Evolutionary conservation across 2,113 vertebrate genomes (phyloP).

Genomic region (Eleginops maclovinus): DNA sequence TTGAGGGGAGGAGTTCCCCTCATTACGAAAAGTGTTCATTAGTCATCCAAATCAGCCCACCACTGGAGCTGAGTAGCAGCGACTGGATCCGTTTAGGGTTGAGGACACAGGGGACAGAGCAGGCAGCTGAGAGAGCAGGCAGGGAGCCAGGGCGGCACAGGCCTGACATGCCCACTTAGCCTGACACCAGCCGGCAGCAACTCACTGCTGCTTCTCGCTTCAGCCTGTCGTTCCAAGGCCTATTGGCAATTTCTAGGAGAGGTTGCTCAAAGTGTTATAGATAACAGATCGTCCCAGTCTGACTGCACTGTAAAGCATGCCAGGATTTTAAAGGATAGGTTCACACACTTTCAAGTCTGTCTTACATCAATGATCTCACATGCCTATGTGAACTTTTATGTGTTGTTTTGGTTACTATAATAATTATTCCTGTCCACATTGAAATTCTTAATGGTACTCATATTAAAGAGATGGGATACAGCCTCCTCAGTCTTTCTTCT

Average conservation of each 20-base stretch:
- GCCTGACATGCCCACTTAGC: conserved; percentile 77
- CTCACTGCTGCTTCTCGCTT: conserved; percentile 49
- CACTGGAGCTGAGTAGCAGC: conserved; percentile 72
- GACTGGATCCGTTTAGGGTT: conserved; percentile 79
- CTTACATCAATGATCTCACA: not conserved
- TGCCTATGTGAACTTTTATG: not conserved
- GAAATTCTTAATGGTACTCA: not conserved
- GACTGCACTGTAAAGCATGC: not conserved
- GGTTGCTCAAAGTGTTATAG: conserved; percentile 26
- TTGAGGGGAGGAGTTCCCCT: conserved; percentile 50
- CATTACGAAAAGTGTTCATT: conserved; percentile 75
- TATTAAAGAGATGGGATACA: not conserved
- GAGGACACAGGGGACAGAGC: conserved; percentile 75
- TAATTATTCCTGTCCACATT: not conserved
- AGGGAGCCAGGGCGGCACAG: conserved; percentile 72
- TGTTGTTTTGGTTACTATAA: not conserved
- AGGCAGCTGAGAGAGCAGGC: conserved; percentile 78
- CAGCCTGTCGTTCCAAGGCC: conserved; percentile 34
- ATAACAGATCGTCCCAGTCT: conserved; percentile 22
- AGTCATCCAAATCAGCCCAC: conserved; percentile 67
- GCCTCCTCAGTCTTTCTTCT: not conserved
- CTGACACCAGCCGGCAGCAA: conserved; percentile 72
- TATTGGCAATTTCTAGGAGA: conserved; percentile 40
- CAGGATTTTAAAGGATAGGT: not conserved
- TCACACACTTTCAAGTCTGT: not conserved